Conservation (phyloP, 2,113 vertebrate species). For the Psittacus erithacus region DNA sequence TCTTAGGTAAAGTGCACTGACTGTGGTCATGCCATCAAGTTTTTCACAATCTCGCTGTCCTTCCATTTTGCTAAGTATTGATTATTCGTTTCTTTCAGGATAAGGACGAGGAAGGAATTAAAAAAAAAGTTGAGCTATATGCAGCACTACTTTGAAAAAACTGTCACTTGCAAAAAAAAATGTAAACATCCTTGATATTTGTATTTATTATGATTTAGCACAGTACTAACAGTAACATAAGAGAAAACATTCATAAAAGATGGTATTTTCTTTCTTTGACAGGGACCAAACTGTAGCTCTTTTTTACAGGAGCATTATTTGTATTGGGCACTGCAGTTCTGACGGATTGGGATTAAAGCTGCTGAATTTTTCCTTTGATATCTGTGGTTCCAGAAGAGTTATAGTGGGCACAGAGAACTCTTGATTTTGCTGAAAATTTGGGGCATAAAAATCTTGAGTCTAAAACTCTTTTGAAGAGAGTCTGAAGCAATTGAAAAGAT, state of each 20-base stretch:
- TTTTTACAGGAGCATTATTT: not conserved
- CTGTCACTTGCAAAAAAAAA: not conserved
- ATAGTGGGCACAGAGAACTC: not conserved
- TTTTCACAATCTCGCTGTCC: not conserved
- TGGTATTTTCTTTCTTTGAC: not conserved
- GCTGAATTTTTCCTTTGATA: conserved; percentile 14
- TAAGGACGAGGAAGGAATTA: not conserved
- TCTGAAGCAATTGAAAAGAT: conserved; percentile 22
- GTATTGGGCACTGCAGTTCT: not conserved
- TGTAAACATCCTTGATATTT: not conserved
- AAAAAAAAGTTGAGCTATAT: not conserved
- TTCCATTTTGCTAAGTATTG: not conserved
- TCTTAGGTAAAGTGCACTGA: not conserved
- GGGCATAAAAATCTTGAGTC: not conserved
- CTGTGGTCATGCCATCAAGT: not conserved
- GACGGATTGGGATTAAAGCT: conserved; percentile 23
- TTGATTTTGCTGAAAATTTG: conserved; percentile 16
- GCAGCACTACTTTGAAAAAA: not conserved
- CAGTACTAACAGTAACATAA: not conserved
- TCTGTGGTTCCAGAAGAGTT: conserved; percentile 1
- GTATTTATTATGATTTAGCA: not conserved
- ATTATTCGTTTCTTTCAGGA: not conserved
- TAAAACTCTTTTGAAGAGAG: conserved; percentile 26
- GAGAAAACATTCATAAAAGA: not conserved
- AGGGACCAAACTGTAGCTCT: not conserved